These are phyloP conservation scores for Channa argus DNA, from an alignment of 2,113 vertebrate species.

Conservation along the genomic window DNA sequence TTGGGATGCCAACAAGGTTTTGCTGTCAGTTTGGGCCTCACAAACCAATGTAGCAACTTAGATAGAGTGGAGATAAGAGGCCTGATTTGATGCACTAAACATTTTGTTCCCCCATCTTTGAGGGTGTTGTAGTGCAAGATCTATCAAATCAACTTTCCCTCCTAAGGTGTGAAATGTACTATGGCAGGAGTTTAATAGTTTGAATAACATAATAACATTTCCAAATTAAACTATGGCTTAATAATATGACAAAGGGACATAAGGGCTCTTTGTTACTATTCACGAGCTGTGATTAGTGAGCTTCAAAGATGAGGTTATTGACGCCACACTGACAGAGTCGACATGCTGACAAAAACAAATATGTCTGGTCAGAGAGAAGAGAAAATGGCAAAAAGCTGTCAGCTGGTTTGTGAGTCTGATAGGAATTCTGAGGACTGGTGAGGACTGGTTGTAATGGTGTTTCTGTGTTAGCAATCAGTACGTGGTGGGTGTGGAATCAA, in stretches of 20 bases:
- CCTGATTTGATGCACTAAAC: slow-evolving; percentile 18
- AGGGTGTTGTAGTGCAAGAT: slow-evolving; percentile 5
- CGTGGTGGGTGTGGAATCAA: slow-evolving; percentile 3
- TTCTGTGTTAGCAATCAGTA: slow-evolving; percentile 28
- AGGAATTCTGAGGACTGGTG: slow-evolving; percentile 25
- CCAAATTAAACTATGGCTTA: background rate
- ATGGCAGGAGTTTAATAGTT: background rate
- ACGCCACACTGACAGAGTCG: slow-evolving; percentile 2
- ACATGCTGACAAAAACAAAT: slow-evolving; percentile 39
- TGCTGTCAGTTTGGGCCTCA: slow-evolving; percentile 43
- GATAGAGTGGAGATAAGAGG: slow-evolving; percentile 5
- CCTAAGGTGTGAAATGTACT: background rate
- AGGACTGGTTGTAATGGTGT: background rate
- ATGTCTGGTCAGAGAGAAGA: slow-evolving; percentile 18
- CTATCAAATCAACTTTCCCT: background rate
- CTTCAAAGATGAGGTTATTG: background rate
- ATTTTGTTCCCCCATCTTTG: slow-evolving; percentile 13
- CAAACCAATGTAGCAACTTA: slow-evolving; percentile 49
- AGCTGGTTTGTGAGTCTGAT: slow-evolving; percentile 43
- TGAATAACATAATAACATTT: background rate
- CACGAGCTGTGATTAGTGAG: slow-evolving; percentile 10
- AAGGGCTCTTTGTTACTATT: slow-evolving; percentile 1
- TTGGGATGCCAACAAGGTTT: slow-evolving; percentile 61
- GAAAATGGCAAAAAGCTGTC: slow-evolving; percentile 41
- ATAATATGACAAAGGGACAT: slow-evolving; percentile 1